Base-by-base conservation (phyloP, 2,797 vertebrate genomes). In the Arnoldichthys spilopterus region DNA sequence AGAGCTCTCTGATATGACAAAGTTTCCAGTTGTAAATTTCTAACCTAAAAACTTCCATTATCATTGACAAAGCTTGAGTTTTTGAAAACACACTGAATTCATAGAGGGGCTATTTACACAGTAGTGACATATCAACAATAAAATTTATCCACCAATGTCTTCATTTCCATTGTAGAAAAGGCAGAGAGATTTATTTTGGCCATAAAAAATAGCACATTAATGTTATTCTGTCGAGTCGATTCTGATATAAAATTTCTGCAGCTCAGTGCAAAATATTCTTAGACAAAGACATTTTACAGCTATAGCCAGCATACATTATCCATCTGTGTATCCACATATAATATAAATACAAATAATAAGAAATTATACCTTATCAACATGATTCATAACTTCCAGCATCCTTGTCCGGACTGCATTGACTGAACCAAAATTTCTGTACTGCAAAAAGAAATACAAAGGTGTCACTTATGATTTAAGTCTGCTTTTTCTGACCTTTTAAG, bases 351-450 rank as follows among this genome's bases (percentile, higher is more conserved):
- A 18, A 77, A 45, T 26, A 59, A n/a, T 16, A 53, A 24, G 59
- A 51, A 71, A 69, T 22, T 1, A 20, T 84, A 97, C 97, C 95
- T 95, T 95, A 88, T 98, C 95, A 2, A 98, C 90, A 0, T 98
- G 97, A 87, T 97, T 98, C 24, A 95, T 88, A 0, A 91, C 93
- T 62, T 92, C 91, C 12, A 96, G 90, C 81, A 97, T 94, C 2
- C 96, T 93, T 4, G 85, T 83, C 72, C 91, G 92, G 30, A 94
- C 78, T 0, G 54, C 81, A 0, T 82, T 74, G 43, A 88, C 88
- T 56, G 87, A 82, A 22, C 83, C 56, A 43, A 71, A 83, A 40
- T 67, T 86, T 85, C 1, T 56, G 72, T 84, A 89, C 88, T 89
- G 75, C 61, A 77, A 70, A 5, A 73, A 16, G 69, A 80, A 56